These are phyloP conservation scores for Diaphora mendica DNA, from an alignment of 2,888 invertebrate genomes.

Conservation along the genomic window DNA sequence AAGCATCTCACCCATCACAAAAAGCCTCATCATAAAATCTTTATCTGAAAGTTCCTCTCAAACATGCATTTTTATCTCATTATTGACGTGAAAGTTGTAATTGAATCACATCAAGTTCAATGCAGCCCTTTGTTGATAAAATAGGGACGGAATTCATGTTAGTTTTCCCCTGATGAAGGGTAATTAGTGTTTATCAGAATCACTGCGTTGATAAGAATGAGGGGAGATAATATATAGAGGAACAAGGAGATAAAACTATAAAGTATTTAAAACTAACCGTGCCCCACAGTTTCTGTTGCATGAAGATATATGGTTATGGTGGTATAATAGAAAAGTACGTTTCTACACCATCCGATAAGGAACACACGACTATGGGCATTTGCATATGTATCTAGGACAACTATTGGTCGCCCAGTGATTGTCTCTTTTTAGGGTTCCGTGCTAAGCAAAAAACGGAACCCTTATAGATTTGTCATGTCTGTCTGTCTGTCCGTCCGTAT, in stretches of 20 bases:
- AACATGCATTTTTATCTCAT: background rate
- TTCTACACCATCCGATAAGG: too few relatives aligned
- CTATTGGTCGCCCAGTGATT: too few relatives aligned
- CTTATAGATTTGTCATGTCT: too few relatives aligned
- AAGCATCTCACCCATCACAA: background rate
- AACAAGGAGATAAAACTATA: background rate
- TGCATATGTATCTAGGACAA: too few relatives aligned
- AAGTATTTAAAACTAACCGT: background rate
- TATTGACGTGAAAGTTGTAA: background rate
- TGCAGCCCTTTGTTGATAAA: conserved; percentile 4
- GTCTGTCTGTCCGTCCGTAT: too few relatives aligned
- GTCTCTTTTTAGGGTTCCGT: too few relatives aligned
- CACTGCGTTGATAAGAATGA: background rate
- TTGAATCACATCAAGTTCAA: background rate
- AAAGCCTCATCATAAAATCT: background rate
- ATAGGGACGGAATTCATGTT: conserved; percentile 4
- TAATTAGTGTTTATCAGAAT: background rate
- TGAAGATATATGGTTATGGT: background rate
- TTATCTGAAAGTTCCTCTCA: background rate
- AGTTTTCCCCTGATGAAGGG: background rate
- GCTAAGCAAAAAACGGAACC: too few relatives aligned
- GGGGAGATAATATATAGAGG: background rate
- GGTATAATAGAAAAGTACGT: background rate
- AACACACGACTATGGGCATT: too few relatives aligned
- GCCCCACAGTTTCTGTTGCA: rapidly evolving